Percentiles rank a stretch among this genome's conserved stretches.
phyloP scores from a whole-genome alignment of 2,113 vertebrate species.

The Cryptomyrus ogoouensis region DNA sequence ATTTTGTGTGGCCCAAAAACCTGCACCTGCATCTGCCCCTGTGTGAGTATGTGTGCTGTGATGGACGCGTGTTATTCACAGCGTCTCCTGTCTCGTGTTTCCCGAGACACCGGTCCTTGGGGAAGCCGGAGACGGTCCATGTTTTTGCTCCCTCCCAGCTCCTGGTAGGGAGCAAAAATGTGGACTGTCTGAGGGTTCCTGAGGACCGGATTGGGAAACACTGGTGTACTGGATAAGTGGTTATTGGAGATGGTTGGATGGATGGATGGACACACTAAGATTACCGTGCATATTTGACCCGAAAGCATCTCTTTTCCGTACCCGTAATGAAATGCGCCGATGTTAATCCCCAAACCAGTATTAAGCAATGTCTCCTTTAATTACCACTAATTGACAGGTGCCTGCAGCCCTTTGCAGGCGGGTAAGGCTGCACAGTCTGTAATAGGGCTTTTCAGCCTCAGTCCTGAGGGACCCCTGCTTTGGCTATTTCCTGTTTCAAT shows the following conservation, averaged over 20 bases:
- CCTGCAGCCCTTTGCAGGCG: not conserved
- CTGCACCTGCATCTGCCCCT: not conserved
- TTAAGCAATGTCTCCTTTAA: slow-evolving; percentile 4
- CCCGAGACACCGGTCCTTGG: not conserved
- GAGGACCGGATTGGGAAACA: not conserved
- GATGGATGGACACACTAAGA: not conserved
- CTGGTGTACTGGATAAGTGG: not conserved
- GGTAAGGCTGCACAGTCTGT: not conserved
- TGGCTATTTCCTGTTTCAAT: not conserved
- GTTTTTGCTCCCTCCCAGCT: not conserved
- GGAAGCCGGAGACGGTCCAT: not conserved
- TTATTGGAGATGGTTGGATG: not conserved
- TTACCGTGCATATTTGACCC: not conserved
- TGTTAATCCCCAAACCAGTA: not conserved
- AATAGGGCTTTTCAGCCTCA: not conserved
- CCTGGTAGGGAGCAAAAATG: not conserved
- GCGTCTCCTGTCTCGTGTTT: not conserved
- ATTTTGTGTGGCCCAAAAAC: not conserved
- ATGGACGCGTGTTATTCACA: not conserved
- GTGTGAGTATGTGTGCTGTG: not conserved
- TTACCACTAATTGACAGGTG: slow-evolving; percentile 1
- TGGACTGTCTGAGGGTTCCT: not conserved
- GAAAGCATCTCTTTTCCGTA: not conserved
- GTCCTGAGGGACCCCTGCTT: not conserved
- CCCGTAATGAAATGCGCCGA: not conserved